These are phyloP conservation scores for Lapara coniferarum DNA, from an alignment of 2,888 invertebrate genomes.

Conservation along the genomic window DNA sequence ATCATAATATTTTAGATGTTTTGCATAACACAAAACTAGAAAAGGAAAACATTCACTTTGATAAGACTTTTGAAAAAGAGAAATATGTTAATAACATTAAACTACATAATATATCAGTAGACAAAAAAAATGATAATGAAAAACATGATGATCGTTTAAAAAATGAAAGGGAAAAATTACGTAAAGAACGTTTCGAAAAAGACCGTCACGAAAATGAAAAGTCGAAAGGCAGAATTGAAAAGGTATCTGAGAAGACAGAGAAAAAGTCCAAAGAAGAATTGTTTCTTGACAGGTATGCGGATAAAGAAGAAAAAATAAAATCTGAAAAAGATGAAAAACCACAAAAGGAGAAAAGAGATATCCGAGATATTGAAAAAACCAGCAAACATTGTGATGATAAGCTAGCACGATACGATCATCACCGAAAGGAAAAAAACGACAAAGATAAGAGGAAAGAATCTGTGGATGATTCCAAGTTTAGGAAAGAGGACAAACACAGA, in stretches of 20 bases:
- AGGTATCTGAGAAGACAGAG: conserved; percentile 54
- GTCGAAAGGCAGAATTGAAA: conserved; percentile 21
- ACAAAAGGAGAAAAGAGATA: conserved; percentile 55
- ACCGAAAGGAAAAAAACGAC: conserved; percentile 74
- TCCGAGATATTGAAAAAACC: conserved; percentile 59
- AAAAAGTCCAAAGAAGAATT: conserved; percentile 59
- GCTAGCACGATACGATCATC: conserved; percentile 74
- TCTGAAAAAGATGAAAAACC: conserved; percentile 60
- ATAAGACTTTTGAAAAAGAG: conserved; percentile 67
- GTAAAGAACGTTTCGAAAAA: conserved; percentile 65
- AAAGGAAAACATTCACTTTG: conserved; percentile 78
- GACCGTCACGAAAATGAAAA: conserved; percentile 65
- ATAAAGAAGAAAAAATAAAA: conserved; percentile 55
- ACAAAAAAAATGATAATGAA: conserved; percentile 61
- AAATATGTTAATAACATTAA: conserved; percentile 48
- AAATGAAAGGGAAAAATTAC: conserved; percentile 70
- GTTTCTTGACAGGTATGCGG: conserved; percentile 50
- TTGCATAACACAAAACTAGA: conserved; percentile 58
- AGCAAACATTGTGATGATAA: conserved; percentile 66
- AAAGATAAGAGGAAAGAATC: conserved; percentile 69
- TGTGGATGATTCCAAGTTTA: conserved; percentile 59
- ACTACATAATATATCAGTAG: conserved; percentile 47
- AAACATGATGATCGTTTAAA: conserved; percentile 69
- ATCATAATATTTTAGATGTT: conserved; percentile 47
- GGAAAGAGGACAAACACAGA: conserved; percentile 80